Evolutionary conservation across 53 echinoderm and acorn worm species (phyloP), one percentile per base, ranked within the genome.

Genomic region (Echinometra lucunter): DNA sequence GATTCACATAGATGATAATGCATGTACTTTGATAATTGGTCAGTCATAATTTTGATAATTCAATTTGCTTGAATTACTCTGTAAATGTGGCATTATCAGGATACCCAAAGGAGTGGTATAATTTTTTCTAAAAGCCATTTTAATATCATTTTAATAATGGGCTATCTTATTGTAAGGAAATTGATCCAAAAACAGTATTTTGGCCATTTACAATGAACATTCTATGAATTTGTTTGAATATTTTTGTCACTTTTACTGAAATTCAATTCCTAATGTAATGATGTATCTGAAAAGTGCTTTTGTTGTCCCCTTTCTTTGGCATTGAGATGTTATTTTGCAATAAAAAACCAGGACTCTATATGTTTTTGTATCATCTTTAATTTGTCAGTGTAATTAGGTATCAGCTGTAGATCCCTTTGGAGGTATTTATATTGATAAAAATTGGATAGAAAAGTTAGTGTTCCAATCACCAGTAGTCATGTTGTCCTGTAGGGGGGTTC

Each of bases 311-410:
- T 25, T 82, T 45, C 85, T 89, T 89, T 63, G 63, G 57, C 58
- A 60, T 58, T 89, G 37, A 89, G 60, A 58, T 60, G 60, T 89
- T 93, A 93, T 93, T 93, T 93, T 93, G 93, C 93, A 93, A 93
- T 93, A 93, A 93, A 93, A 93, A 74, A 60, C 93, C 93, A 93
- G 93, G 93, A 93, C 93, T 93, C 75, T 93, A 66, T 2, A 49
- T 15, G 19, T 15, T 0, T 63, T 0, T 15, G 4, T 63, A 0
- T 23, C 63, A 18, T 63, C 63, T 23, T 3, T 56, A 56, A 21
- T 63, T 63, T 63, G 63, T 63, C 19, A 21, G 19, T 63, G 63
- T 0, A 21, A 4, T 19, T 63, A 21, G 63, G 19, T 63, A 21
- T 23, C n/a, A n/a, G n/a, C n/a, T n/a, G n/a, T n/a, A n/a, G n/a